Evolutionary conservation across 2,888 invertebrate genomes (phyloP).

Genomic region (Pyrocoelia pectoralis): DNA sequence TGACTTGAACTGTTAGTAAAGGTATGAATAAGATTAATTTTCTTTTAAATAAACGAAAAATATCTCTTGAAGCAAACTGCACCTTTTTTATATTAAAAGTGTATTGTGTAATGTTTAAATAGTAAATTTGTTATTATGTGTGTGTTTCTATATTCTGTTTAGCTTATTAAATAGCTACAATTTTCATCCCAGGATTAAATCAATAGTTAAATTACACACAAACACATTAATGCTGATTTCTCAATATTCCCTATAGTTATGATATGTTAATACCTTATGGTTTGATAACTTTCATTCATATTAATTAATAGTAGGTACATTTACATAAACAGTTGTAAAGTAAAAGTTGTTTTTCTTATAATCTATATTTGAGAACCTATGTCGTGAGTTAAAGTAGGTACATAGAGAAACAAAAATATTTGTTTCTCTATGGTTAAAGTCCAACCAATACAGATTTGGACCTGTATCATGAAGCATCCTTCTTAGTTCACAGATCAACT

Average conservation of each 20-base stretch:
- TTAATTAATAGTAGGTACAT: background rate
- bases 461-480: too few relatives aligned
- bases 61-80: conserved; percentile 62
- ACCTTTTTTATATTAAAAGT: conserved; percentile 53
- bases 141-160: background rate
- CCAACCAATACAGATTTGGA: too few relatives aligned
- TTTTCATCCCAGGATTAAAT: background rate
- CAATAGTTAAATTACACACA: conserved; percentile 2
- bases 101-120: conserved; percentile 12
- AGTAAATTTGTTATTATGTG: conserved; percentile 1
- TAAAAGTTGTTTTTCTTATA: too few relatives aligned
- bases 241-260: background rate
- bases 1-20: conserved; percentile 21
- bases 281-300: background rate
- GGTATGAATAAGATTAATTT: conserved; percentile 23
- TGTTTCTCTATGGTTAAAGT: too few relatives aligned
- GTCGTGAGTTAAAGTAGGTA: too few relatives aligned
- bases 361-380: too few relatives aligned
- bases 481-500: too few relatives aligned
- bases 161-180: conserved; percentile 10
- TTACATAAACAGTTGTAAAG: background rate
- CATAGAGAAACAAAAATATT: too few relatives aligned
- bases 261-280: background rate
- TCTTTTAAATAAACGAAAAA: conserved; percentile 39
- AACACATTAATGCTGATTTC: conserved; percentile 2